A percentile compares a stretch with the other conserved stretches of the same genome.
Evolutionary conservation across 1,140 invertebrate genomes (phyloP).

Genomic region (Condylostylus longicornis): DNA sequence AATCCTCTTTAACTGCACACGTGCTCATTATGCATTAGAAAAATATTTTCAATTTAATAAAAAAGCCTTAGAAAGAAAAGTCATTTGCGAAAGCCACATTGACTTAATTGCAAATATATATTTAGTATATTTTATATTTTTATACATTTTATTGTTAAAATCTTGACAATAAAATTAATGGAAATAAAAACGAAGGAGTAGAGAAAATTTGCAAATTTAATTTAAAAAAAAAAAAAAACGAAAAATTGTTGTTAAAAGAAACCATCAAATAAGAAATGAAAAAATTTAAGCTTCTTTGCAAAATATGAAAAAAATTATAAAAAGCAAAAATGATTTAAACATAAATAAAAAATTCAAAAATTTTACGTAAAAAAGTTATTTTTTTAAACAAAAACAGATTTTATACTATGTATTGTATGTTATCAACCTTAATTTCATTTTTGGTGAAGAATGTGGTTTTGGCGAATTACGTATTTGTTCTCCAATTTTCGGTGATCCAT

Average conservation of each 20-base stretch:
- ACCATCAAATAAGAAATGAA: background rate
- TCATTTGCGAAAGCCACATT: too few species aligned
- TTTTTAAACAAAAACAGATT: constrained; percentile 2
- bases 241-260: background rate
- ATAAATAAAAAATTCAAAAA: background rate
- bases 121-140: too few species aligned
- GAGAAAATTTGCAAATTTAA: too few species aligned
- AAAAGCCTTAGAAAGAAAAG: too few species aligned
- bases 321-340: background rate
- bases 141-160: too few species aligned
- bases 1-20: too few species aligned
- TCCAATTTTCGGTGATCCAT: constrained; percentile 37
- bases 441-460: constrained; percentile 64
- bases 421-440: constrained; percentile 74
- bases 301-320: background rate
- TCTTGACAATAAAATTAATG: too few species aligned
- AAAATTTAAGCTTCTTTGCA: background rate
- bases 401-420: background rate
- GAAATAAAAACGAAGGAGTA: too few species aligned
- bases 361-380: background rate
- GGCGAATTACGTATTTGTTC: constrained; percentile 36
- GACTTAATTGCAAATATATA: too few species aligned
- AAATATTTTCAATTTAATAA: too few species aligned
- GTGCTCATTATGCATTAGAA: too few species aligned
- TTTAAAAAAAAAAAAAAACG: too few species aligned